Percentiles rank a stretch among this genome's conserved stretches.
Evolutionary conservation across 2,113 vertebrate genomes (phyloP).

Genomic region (Chaenogobius annularis): DNA sequence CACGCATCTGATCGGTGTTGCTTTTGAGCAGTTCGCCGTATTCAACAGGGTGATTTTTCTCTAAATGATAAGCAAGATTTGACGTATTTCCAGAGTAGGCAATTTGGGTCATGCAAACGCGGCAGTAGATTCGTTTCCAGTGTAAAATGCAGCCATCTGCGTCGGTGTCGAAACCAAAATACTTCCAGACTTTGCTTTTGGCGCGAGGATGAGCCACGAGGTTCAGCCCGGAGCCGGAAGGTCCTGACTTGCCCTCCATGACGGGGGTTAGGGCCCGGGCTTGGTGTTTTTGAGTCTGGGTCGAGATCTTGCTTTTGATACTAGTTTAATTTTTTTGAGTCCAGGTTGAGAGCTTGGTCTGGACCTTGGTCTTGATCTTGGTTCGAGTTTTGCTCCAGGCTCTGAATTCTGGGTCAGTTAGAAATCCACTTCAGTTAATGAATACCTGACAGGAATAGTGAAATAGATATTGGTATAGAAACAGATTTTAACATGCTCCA

Average conservation of each 20-base stretch:
- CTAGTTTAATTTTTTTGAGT: background rate
- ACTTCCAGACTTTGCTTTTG: constrained; percentile 94
- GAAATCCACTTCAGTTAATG: constrained; percentile 77
- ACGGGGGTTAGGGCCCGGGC: constrained; percentile 8
- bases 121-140: constrained; percentile 89
- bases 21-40: constrained; percentile 88
- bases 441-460: constrained; percentile 85
- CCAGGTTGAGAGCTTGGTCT: background rate
- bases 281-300: background rate
- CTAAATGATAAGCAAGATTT: constrained; percentile 89
- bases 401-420: constrained; percentile 32
- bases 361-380: background rate
- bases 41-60: constrained; percentile 86
- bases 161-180: constrained; percentile 90
- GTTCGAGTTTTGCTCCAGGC: background rate
- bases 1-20: constrained; percentile 86
- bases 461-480: constrained; percentile 77
- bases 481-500: background rate
- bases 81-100: constrained; percentile 91
- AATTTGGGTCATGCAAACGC: constrained; percentile 88
- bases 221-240: constrained; percentile 81
- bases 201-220: constrained; percentile 88
- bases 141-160: constrained; percentile 88
- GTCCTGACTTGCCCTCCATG: constrained; percentile 84
- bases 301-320: background rate